phyloP scores from a whole-genome alignment of 1,140 invertebrate species.

The Lerema accius region DNA sequence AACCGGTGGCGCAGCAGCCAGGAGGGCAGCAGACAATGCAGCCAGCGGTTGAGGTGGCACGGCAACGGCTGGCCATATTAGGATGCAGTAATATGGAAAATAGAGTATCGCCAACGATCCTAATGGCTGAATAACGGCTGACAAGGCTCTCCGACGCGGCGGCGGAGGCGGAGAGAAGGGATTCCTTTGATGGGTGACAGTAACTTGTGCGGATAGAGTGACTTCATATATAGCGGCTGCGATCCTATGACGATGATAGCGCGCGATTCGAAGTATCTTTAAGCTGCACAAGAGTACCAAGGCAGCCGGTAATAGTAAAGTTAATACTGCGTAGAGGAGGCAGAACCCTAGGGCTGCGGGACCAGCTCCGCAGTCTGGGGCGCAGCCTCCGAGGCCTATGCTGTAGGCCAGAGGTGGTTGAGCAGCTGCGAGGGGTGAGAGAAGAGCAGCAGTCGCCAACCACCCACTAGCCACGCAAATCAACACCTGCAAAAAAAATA shows the following conservation, averaged over 20 bases:
- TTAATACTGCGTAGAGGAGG: slow-evolving; percentile 85
- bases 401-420: slow-evolving; percentile 82
- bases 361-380: slow-evolving; percentile 86
- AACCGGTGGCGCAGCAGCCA: slow-evolving; percentile 87
- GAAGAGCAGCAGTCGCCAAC: slow-evolving; percentile 79
- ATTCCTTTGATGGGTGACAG: slow-evolving; percentile 91
- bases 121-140: slow-evolving; percentile 88
- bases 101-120: slow-evolving; percentile 89
- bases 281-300: slow-evolving; percentile 89
- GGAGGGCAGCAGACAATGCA: slow-evolving; percentile 84
- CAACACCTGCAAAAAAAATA: slow-evolving; percentile 79
- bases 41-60: slow-evolving; percentile 82
- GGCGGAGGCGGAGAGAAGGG: slow-evolving; percentile 86
- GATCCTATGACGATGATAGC: slow-evolving; percentile 92
- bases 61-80: slow-evolving; percentile 86
- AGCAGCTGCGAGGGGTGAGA: slow-evolving; percentile 81
- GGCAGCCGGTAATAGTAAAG: slow-evolving; percentile 86
- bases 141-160: slow-evolving; percentile 85
- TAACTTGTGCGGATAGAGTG: slow-evolving; percentile 91
- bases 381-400: slow-evolving; percentile 84
- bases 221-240: slow-evolving; percentile 93
- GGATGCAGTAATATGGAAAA: slow-evolving; percentile 88
- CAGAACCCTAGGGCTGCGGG: slow-evolving; percentile 84
- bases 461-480: slow-evolving; percentile 81
- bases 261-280: slow-evolving; percentile 89